Evolutionary conservation across 2,888 invertebrate genomes (phyloP), one percentile per base, ranked within the genome.

Genomic region (Lordiphosa andalusiaca): DNA sequence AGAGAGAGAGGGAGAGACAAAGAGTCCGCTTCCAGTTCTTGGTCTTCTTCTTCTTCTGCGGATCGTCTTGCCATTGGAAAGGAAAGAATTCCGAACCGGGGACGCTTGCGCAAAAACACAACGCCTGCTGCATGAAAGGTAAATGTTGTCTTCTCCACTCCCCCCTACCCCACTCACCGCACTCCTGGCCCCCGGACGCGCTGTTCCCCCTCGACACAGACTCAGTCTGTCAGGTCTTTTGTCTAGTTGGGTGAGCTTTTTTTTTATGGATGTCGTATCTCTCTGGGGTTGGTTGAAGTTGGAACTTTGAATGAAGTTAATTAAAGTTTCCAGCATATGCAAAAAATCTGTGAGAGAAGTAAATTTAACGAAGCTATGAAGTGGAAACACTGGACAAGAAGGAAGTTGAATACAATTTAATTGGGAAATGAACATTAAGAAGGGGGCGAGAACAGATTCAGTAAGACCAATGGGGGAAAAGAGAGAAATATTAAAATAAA

Each of bases 211-310:
- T 30, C 30, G 30, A 30, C 9, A 9, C 30, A 25, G 25, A 30
- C 30, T 9, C 30, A 9, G 30, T 23, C 44, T 40, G 46, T 37
- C 56, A 49, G 36, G 25, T 47, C 74, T 74, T 74, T 68, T 71
- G 71, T 72, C 71, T 74, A 74, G 74, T 65, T 74, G 61, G 62
- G 62, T 44, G 65, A 74, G 67, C 68, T 65, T 73, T 59, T 49
- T 49, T 16, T 49, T 48, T 52, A 52, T 19, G 19, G 30, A 3
- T 13, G 3, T 9, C 30, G 6, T 48, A n/a, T 47, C 10, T 10
- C 21, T 23, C 19, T 33, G 46, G 47, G 56, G 50, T 65, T 65
- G 56, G 9, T 41, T 63, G 50, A 47, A 49, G 55, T 64, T 39
- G 35, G 19, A 52, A 55, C 21, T 53, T 58, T 54, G 53, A 63